These are phyloP conservation scores for Nesogale talazaci DNA, from an alignment of 2,113 vertebrate genomes.

Conservation along the genomic window DNA sequence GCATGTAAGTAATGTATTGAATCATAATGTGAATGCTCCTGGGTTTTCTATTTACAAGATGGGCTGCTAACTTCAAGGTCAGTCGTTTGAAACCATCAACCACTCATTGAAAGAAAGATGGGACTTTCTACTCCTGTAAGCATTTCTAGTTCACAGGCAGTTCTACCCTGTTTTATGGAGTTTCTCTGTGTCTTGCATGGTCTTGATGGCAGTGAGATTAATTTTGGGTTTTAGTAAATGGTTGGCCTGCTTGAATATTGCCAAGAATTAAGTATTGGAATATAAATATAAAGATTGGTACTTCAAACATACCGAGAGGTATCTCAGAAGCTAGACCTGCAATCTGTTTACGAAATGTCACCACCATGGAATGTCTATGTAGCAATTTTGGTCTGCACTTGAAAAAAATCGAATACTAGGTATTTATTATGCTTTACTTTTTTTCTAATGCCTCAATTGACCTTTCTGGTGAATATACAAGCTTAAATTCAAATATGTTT, in stretches of 20 bases:
- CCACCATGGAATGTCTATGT: not conserved
- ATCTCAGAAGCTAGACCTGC: not conserved
- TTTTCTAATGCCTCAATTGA: slow-evolving; percentile 2
- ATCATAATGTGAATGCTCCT: not conserved
- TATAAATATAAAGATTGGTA: not conserved
- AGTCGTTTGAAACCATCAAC: too few species aligned
- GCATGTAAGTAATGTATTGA: not conserved
- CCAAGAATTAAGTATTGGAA: not conserved
- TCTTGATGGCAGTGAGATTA: too few species aligned
- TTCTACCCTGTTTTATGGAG: too few species aligned
- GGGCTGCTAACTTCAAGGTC: too few species aligned
- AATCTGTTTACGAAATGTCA: not conserved
- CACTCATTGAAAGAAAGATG: too few species aligned
- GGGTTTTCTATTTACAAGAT: not conserved
- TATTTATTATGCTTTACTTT: not conserved
- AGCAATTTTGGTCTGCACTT: not conserved
- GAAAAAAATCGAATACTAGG: not conserved
- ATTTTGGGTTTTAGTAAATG: not conserved
- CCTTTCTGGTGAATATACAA: slow-evolving; percentile 4
- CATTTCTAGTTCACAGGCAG: too few species aligned
- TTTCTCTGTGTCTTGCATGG: too few species aligned
- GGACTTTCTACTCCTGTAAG: too few species aligned
- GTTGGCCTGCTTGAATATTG: not conserved
- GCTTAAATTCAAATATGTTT: slow-evolving; percentile 58
- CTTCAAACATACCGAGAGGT: not conserved